These are phyloP conservation scores for Hirtodrosophila duncani DNA, from an alignment of 2,888 invertebrate genomes.

Conservation along the genomic window DNA sequence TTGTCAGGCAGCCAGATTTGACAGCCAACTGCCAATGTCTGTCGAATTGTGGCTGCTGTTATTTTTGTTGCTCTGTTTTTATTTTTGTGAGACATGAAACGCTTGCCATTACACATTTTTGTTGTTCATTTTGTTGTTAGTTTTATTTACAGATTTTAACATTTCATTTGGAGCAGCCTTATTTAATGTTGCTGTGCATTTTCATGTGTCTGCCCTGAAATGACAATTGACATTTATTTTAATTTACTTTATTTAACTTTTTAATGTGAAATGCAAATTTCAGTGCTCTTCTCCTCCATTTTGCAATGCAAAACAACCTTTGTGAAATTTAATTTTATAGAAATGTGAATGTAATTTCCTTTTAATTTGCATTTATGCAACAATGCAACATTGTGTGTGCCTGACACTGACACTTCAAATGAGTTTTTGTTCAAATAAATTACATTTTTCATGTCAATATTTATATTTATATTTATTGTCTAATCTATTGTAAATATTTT, in stretches of 20 bases:
- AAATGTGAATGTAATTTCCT: too few relatives aligned
- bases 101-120: conserved; percentile 41
- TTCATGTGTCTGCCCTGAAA: conserved; percentile 23
- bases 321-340: conserved; percentile 13
- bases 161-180: conserved; percentile 35
- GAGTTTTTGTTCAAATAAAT: conserved; percentile 1
- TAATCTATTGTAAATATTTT: too few relatives aligned
- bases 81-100: conserved; percentile 28
- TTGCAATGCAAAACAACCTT: not conserved
- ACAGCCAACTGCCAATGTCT: conserved; percentile 51
- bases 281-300: not conserved
- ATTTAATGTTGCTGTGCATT: conserved; percentile 11
- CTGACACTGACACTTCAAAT: not conserved
- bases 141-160: conserved; percentile 4
- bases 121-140: conserved; percentile 18
- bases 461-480: too few relatives aligned
- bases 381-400: not conserved
- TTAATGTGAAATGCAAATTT: conserved; percentile 16
- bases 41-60: conserved; percentile 28
- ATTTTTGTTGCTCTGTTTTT: conserved; percentile 10
- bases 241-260: conserved; percentile 26
- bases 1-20: conserved; percentile 62
- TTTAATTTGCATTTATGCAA: not conserved
- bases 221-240: conserved; percentile 46
- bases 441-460: conserved; percentile 8